phyloP scores from a whole-genome alignment of 2,113 vertebrate genomes.

The Catharus fuscescens region DNA sequence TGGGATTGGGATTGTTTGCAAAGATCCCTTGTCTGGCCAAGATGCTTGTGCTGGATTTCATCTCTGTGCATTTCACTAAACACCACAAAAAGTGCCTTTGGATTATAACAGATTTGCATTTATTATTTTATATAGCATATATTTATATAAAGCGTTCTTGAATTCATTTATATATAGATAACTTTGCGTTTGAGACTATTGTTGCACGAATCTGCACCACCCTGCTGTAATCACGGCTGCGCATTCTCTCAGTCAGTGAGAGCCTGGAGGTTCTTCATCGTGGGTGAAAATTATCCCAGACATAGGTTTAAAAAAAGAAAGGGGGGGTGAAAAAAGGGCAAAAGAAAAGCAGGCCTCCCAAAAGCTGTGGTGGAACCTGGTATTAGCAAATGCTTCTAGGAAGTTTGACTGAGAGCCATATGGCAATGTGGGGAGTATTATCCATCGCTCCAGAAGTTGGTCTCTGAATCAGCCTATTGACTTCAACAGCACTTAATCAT shows the following conservation, averaged over 20 bases:
- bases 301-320: conserved; percentile 15
- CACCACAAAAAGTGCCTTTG: not conserved
- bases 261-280: conserved; percentile 8
- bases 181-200: not conserved
- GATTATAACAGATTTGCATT: not conserved
- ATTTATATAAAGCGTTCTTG: not conserved
- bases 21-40: not conserved
- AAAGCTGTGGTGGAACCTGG: conserved; percentile 43
- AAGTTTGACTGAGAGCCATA: conserved; percentile 67
- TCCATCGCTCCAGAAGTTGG: conserved; percentile 54
- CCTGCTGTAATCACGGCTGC: not conserved
- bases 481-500: conserved; percentile 68
- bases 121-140: not conserved
- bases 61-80: not conserved
- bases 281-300: conserved; percentile 48
- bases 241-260: not conserved
- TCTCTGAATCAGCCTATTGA: conserved; percentile 69
- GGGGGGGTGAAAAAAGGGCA: not conserved
- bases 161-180: not conserved
- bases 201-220: not conserved
- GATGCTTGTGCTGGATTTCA: not conserved
- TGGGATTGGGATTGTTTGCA: not conserved
- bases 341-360: conserved; percentile 52
- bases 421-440: conserved; percentile 64
- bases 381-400: conserved; percentile 64